A percentile compares a stretch with the other conserved stretches of the same genome.
These are phyloP conservation scores for Eclectus roratus DNA, from an alignment of 2,113 vertebrate species.

Conservation along the genomic window DNA sequence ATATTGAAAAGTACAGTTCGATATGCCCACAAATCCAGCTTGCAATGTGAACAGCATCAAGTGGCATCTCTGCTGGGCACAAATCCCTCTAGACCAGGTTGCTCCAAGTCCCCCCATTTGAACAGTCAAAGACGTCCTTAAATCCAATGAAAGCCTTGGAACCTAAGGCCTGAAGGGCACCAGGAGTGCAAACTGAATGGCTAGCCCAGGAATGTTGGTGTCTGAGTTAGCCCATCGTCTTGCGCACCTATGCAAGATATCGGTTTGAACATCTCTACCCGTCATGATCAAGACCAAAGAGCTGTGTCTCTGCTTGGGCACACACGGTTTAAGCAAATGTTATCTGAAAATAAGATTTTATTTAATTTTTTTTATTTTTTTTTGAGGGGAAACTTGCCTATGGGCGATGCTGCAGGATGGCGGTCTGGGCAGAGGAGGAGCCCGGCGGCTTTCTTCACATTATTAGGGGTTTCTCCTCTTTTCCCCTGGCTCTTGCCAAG, in stretches of 20 bases:
- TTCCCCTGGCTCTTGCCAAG: neutral
- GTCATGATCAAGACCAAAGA: neutral
- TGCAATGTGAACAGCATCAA: fast-evolving
- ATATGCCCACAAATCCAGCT: neutral
- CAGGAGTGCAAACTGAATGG: neutral
- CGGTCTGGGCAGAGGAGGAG: neutral
- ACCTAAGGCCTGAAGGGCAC: neutral
- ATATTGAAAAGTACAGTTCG: neutral
- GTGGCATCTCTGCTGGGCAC: neutral
- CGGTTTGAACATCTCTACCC: neutral
- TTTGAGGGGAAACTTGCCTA: neutral
- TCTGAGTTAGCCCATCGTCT: fast-evolving
- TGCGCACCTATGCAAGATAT: fast-evolving
- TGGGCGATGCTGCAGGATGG: neutral
- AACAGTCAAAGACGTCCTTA: neutral
- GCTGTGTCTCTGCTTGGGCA: neutral
- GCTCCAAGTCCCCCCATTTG: neutral
- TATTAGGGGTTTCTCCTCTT: neutral
- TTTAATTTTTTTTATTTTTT: neutral
- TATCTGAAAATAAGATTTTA: neutral
- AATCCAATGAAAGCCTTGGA: neutral
- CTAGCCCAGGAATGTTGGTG: fast-evolving
- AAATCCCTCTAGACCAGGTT: neutral
- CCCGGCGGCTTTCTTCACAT: neutral
- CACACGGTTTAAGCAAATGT: neutral